Conservation (phyloP, 2,797 vertebrate genomes). For the Anniella stebbinsi region DNA sequence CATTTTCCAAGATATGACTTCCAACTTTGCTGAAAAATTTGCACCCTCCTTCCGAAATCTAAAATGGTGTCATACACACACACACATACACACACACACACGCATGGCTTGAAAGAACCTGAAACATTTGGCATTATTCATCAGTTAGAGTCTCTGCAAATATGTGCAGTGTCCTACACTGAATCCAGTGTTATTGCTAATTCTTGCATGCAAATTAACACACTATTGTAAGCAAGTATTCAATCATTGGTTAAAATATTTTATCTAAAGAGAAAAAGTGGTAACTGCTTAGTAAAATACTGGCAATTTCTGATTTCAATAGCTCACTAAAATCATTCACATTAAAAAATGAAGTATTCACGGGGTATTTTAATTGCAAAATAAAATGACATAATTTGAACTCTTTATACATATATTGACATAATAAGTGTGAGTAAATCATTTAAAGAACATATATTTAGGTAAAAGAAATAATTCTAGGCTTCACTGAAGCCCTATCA, state of each 20-base stretch:
- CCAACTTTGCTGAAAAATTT: not conserved
- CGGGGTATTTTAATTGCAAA: slow-evolving; percentile 11
- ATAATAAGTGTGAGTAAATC: slow-evolving; percentile 7
- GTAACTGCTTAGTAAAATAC: slow-evolving; percentile 18
- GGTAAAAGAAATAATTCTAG: slow-evolving; percentile 15
- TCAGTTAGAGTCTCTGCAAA: not conserved
- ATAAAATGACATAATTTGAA: not conserved
- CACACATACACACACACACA: not conserved
- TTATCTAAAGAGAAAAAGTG: slow-evolving; percentile 26
- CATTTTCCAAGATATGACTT: not conserved
- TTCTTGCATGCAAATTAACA: slow-evolving; percentile 24
- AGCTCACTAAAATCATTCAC: slow-evolving; percentile 32
- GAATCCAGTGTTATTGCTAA: slow-evolving; percentile 17
- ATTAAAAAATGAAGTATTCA: not conserved
- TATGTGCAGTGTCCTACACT: not conserved
- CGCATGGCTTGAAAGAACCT: not conserved
- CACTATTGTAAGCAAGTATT: slow-evolving; percentile 23
- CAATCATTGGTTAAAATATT: slow-evolving; percentile 10
- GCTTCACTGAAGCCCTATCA: not conserved
- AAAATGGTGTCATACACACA: not conserved
- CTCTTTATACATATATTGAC: not conserved
- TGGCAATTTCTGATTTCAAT: not conserved
- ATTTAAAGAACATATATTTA: slow-evolving; percentile 4
- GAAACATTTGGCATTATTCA: not conserved
- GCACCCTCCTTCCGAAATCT: not conserved